Conservation (phyloP, 2,113 vertebrate species). For the Bufo bufo region DNA sequence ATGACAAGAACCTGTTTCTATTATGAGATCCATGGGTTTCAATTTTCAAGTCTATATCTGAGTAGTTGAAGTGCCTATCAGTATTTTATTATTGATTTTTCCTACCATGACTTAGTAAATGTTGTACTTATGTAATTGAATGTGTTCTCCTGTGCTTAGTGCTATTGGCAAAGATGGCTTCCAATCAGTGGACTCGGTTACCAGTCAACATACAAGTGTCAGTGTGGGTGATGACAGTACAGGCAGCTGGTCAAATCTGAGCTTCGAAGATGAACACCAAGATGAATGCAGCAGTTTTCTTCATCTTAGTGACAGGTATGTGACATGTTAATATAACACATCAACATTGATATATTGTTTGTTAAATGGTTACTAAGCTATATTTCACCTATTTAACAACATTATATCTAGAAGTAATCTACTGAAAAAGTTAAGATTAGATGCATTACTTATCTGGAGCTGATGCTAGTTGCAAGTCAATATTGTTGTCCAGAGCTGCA, state of each 20-base stretch:
- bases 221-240: slow-evolving; percentile 95
- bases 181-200: slow-evolving; percentile 79
- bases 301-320: slow-evolving; percentile 96
- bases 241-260: slow-evolving; percentile 97
- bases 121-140: neutral
- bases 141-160: slow-evolving; percentile 68
- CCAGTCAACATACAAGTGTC: slow-evolving; percentile 87
- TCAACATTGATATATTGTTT: too few species aligned
- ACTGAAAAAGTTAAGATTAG: neutral
- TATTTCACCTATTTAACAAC: neutral
- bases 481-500: neutral
- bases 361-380: too few species aligned
- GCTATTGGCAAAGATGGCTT: slow-evolving; percentile 79
- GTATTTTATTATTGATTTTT: too few species aligned
- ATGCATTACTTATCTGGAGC: neutral
- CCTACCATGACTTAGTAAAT: too few species aligned
- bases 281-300: slow-evolving; percentile 98
- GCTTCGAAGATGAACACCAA: slow-evolving; percentile 94
- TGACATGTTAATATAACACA: neutral
- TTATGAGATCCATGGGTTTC: too few species aligned
- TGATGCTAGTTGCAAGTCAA: neutral
- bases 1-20: too few species aligned
- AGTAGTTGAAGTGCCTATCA: too few species aligned
- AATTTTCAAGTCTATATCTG: too few species aligned
- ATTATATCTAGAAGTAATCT: neutral